Percentiles rank a stretch among this genome's conserved stretches.
Evolutionary conservation across 2,888 invertebrate genomes (phyloP).

Genomic region (Drosophila recens): DNA sequence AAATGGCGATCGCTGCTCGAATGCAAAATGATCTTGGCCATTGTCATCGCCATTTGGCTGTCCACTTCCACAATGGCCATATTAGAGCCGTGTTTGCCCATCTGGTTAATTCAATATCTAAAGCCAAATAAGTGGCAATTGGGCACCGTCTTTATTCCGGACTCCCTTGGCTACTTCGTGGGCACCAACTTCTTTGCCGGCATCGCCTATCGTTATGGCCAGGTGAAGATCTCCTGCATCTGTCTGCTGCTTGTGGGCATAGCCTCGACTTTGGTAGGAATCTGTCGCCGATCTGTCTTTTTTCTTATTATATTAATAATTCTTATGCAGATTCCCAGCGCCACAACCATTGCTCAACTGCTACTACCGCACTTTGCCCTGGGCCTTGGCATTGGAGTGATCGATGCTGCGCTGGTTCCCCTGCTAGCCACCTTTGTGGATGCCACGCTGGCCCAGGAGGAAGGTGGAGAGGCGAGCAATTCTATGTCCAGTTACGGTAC

Average conservation of each 20-base stretch:
- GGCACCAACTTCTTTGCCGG: conserved; percentile 92
- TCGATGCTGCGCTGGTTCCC: conserved; percentile 93
- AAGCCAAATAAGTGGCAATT: conserved; percentile 88
- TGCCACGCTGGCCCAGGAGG: conserved; percentile 83
- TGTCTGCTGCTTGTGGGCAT: conserved; percentile 89
- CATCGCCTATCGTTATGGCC: conserved; percentile 88
- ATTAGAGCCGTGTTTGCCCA: conserved; percentile 92
- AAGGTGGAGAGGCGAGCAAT: conserved; percentile 47
- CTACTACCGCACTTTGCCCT: conserved; percentile 92
- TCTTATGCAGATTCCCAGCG: conserved; percentile 87
- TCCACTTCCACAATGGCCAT: conserved; percentile 94
- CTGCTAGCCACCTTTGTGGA: conserved; percentile 91
- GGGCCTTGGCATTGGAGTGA: conserved; percentile 92
- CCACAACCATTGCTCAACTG: conserved; percentile 88
- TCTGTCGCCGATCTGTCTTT: too few relatives aligned
- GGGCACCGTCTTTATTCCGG: conserved; percentile 94
- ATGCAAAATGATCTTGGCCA: conserved; percentile 88
- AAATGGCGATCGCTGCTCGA: conserved; percentile 87
- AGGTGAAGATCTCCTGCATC: conserved; percentile 88
- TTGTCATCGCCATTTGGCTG: conserved; percentile 90
- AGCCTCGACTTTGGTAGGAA: conserved; percentile 86
- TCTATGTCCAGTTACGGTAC: conserved; percentile 89
- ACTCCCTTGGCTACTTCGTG: conserved; percentile 92
- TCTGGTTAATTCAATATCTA: conserved; percentile 89
- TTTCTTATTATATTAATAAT: background rate